phyloP scores from a whole-genome alignment of 2,113 vertebrate genomes.

The Dasyornis broadbenti region DNA sequence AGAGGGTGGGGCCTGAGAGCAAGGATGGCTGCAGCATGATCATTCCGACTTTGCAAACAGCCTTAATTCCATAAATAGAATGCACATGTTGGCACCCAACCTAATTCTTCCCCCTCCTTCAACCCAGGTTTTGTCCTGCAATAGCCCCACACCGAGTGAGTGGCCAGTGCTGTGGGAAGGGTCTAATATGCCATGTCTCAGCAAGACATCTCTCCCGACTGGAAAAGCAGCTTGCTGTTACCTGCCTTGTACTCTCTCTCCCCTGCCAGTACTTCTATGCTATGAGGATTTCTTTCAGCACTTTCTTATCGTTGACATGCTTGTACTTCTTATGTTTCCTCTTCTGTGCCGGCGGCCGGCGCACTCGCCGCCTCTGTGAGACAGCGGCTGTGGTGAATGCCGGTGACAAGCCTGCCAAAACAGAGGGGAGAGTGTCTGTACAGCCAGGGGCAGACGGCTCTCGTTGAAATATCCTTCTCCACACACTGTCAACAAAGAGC shows the following conservation, averaged over 20 bases:
- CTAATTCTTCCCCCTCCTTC: not conserved
- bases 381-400: conserved; percentile 50
- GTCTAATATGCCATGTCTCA: not conserved
- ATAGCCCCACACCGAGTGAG: not conserved
- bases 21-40: not conserved
- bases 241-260: conserved; percentile 67
- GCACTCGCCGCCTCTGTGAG: conserved; percentile 58
- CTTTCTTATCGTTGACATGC: conserved; percentile 75
- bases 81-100: not conserved
- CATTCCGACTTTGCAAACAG: not conserved
- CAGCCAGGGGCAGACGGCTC: not conserved
- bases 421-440: not conserved
- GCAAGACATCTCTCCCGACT: not conserved
- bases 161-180: not conserved
- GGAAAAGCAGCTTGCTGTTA: conserved; percentile 34
- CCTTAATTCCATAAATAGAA: not conserved
- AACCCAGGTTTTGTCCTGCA: not conserved
- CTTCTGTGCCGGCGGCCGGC: conserved; percentile 67
- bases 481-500: not conserved
- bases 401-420: conserved; percentile 53
- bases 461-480: not conserved
- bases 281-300: conserved; percentile 75
- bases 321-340: conserved; percentile 82
- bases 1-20: not conserved
- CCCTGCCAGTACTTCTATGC: conserved; percentile 68